These are phyloP conservation scores for Muricea muricata DNA, from an alignment of 92 coral and sea anemone genomes.

Conservation along the genomic window DNA sequence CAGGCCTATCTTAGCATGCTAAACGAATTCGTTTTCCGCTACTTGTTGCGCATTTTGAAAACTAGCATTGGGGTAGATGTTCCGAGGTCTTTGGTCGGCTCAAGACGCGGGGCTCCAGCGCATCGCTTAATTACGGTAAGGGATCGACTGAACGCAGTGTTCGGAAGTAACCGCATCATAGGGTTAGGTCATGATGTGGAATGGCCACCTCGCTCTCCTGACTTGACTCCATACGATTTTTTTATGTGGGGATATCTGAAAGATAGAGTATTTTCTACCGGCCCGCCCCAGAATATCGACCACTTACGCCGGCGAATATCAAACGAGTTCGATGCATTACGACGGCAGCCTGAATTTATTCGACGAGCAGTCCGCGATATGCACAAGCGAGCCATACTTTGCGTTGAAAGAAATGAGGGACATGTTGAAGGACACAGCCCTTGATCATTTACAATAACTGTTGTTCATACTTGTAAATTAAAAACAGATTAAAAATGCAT, in stretches of 20 bases:
- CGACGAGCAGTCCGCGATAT: no score
- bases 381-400: no score
- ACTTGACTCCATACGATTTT: background rate
- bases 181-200: background rate
- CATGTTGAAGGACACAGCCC: background rate
- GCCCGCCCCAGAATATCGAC: background rate
- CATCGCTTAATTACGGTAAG: no score
- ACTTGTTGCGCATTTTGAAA: background rate
- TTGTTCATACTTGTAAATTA: no score
- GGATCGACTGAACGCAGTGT: background rate
- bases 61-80: slow-evolving; percentile 1
- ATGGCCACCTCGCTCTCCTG: no score
- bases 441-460: background rate
- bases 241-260: slow-evolving; percentile 9
- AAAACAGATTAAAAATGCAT: no score
- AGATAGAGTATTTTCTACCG: background rate
- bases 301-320: background rate
- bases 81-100: background rate
- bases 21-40: background rate
- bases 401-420: no score
- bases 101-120: no score
- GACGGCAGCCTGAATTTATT: background rate
- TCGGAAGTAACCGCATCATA: background rate
- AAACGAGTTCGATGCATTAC: background rate
- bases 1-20: background rate